Evolutionary conservation across 2,888 invertebrate species (phyloP).

Genomic region (Linnaemya tessellans): DNA sequence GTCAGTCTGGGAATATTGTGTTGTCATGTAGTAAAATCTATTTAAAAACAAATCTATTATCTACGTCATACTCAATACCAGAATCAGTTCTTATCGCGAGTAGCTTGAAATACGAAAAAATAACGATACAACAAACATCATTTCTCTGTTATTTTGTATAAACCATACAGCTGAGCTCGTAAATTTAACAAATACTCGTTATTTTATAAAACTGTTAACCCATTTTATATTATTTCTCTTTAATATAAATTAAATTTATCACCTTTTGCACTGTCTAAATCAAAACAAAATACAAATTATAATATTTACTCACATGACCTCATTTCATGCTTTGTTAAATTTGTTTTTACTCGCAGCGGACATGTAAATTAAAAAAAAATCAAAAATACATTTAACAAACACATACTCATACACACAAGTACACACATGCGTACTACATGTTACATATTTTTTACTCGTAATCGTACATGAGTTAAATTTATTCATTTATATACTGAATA

Average conservation of each 20-base stretch:
- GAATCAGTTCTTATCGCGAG: too few species aligned
- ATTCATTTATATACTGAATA: neutral
- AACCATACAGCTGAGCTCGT: too few species aligned
- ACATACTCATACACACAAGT: neutral
- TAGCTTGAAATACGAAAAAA: too few species aligned
- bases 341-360: constrained; percentile 63
- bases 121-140: too few species aligned
- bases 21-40: too few species aligned
- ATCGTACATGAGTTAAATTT: constrained; percentile 30
- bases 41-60: too few species aligned
- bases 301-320: constrained; percentile 64
- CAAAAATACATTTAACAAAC: constrained; percentile 17
- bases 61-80: too few species aligned
- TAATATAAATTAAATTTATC: constrained; percentile 36
- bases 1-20: too few species aligned
- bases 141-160: too few species aligned
- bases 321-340: constrained; percentile 71
- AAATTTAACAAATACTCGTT: too few species aligned
- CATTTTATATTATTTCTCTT: constrained; percentile 9
- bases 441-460: constrained; percentile 10
- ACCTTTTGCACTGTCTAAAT: constrained; percentile 56
- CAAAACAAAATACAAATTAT: constrained; percentile 26
- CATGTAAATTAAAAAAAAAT: constrained; percentile 61
- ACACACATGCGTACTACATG: neutral
- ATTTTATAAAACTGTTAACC: neutral